Conservation (phyloP, 92 coral and sea anemone genomes). For the Montipora capitata region DNA sequence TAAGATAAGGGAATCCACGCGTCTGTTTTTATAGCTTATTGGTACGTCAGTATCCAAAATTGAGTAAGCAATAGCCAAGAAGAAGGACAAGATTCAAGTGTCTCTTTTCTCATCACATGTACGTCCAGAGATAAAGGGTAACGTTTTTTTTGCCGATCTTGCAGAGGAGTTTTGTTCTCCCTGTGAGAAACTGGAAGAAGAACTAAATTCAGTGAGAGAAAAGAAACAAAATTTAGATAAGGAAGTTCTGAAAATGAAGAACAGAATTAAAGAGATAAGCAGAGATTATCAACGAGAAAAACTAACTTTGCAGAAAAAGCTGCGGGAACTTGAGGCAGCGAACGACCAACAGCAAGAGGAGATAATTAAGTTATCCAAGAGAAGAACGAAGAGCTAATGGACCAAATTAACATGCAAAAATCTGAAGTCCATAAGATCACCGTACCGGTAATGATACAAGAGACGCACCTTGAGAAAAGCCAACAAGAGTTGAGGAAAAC, state of each 20-base stretch:
- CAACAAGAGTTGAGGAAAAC: constrained; percentile 68
- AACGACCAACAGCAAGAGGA: constrained; percentile 68
- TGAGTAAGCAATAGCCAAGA: too few relatives aligned
- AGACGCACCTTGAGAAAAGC: constrained; percentile 34
- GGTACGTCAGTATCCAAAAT: too few relatives aligned
- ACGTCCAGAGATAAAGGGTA: too few relatives aligned
- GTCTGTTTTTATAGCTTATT: too few relatives aligned
- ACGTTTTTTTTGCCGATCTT: too few relatives aligned
- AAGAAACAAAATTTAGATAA: constrained; percentile 44
- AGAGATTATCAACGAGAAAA: constrained; percentile 72
- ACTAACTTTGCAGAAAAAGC: constrained; percentile 49
- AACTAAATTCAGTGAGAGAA: constrained; percentile 35
- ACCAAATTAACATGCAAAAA: constrained; percentile 66
- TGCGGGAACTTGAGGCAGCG: constrained; percentile 71
- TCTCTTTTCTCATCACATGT: too few relatives aligned
- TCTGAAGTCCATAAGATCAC: constrained; percentile 51
- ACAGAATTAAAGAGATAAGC: constrained; percentile 52
- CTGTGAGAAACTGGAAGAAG: constrained; percentile 62
- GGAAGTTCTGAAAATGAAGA: constrained; percentile 56
- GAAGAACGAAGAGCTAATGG: constrained; percentile 68
- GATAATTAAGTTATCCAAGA: constrained; percentile 62
- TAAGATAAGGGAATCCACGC: too few relatives aligned
- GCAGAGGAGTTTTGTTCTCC: constrained; percentile 26
- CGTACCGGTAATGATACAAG: constrained; percentile 74
- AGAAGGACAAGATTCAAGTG: too few relatives aligned